Evolutionary conservation across 1,140 invertebrate genomes (phyloP).

Genomic region (Parapsyche elsis): DNA sequence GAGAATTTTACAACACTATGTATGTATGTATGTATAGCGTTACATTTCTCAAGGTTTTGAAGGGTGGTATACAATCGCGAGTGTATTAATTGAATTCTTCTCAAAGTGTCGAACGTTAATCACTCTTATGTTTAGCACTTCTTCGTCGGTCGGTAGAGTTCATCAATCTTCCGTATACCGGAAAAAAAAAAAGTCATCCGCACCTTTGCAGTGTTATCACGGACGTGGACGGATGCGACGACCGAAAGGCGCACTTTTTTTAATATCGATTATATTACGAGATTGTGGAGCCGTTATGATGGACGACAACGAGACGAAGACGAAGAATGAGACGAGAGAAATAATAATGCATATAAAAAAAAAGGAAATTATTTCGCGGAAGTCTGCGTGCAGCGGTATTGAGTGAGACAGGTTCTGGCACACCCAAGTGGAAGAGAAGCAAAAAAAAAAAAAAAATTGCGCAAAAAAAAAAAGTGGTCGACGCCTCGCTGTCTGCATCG

Average conservation of each 20-base stretch:
- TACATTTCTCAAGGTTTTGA: too few species aligned
- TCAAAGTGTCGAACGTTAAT: too few species aligned
- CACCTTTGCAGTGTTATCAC: background rate
- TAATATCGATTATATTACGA: too few species aligned
- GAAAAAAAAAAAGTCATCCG: background rate
- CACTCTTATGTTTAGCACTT: too few species aligned
- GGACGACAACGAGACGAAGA: too few species aligned
- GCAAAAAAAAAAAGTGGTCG: constrained; percentile 22
- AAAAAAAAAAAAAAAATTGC: background rate
- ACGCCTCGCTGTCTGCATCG: constrained; percentile 2
- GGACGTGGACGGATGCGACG: background rate
- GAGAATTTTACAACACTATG: too few species aligned
- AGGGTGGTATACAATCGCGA: too few species aligned
- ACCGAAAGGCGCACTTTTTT: too few species aligned
- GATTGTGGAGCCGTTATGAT: too few species aligned
- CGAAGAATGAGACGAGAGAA: background rate
- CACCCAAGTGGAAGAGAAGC: background rate
- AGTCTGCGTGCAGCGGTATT: background rate
- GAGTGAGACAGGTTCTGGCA: background rate
- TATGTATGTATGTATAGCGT: too few species aligned
- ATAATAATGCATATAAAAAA: background rate
- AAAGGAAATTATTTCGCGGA: too few species aligned
- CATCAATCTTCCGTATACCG: background rate
- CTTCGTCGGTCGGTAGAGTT: background rate
- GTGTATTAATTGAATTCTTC: too few species aligned